Percentiles rank a stretch among this genome's conserved stretches.
Evolutionary conservation across 2,797 vertebrate species (phyloP).

Genomic region (Acridotheres tristis): DNA sequence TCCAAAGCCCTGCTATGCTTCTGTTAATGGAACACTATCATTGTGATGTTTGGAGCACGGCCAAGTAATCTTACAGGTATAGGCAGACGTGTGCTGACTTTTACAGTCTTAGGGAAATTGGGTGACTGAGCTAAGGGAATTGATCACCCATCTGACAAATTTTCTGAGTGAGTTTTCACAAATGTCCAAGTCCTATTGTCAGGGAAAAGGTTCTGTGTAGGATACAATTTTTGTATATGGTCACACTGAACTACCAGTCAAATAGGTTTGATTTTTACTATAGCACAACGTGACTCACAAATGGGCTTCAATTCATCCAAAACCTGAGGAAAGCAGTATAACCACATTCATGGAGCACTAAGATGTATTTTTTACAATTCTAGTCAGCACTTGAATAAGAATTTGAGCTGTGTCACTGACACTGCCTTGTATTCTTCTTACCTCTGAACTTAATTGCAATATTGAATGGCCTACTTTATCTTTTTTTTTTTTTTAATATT

Average conservation of each 20-base stretch:
- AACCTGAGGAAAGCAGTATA: not conserved
- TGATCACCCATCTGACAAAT: not conserved
- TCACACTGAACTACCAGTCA: not conserved
- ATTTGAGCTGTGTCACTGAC: not conserved
- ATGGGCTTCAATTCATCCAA: not conserved
- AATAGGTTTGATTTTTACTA: not conserved
- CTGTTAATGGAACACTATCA: not conserved
- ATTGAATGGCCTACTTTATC: not conserved
- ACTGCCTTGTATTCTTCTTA: not conserved
- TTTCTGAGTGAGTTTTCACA: not conserved
- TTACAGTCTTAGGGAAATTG: not conserved
- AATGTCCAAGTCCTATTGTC: not conserved
- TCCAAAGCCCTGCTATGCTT: not conserved
- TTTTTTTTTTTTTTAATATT: not conserved
- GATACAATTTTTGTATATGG: not conserved
- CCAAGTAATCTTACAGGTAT: not conserved
- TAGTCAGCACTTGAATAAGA: not conserved
- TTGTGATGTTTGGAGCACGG: not conserved
- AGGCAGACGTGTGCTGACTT: not conserved
- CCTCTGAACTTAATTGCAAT: not conserved
- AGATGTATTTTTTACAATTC: not conserved
- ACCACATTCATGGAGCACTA: not conserved
- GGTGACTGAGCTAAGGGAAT: not conserved
- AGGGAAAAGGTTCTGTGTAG: not conserved
- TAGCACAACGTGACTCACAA: not conserved